Evolutionary conservation across 2,888 invertebrate genomes (phyloP), one percentile per base, ranked within the genome.

Genomic region (Melipona beecheii): DNA sequence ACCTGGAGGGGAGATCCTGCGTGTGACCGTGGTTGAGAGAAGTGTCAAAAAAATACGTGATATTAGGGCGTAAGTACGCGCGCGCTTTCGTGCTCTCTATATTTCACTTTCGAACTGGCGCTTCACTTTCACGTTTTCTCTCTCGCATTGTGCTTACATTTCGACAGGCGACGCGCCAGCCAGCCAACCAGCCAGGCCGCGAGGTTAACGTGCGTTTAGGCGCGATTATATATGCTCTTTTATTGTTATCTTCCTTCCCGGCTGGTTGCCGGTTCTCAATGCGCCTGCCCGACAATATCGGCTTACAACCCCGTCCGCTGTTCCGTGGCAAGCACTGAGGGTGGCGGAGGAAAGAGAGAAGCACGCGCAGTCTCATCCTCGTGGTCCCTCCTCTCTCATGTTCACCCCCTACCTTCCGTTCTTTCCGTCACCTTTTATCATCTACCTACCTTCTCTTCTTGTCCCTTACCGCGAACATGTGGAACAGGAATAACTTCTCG

Each of bases 211-310:
- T 81, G 87, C 89, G 87, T 87, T 85, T 77, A 68, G 73, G 58
- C 83, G 77, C 84, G 78, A 72, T 86, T 76, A 76, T 84, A 64
- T 81, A 82, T 80, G 81, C 81, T 72, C 81, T 79, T 81, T 84
- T 81, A 86, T 86, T 78, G 86, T 81, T 81, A 79, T 75, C 83
- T 68, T 85, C 70, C 70, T 71, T 56, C 74, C 68, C 62, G 70
- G 80, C 83, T 72, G 54, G 81, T 80, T 64, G 52, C 60, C 72
- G 66, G 65, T 31, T 54, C 50, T 62, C 78, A 90, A 83, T 86
- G 90, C 90, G 90, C 90, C 79, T 90, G 90, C 90, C 70, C 90
- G 84, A 87, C 86, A 89, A 90, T 90, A 90, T 90, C 90, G 90
- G 90, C 89, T 87, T 89, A 86, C 84, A 86, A 88, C 89, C 89